Evolutionary conservation across 1,140 invertebrate genomes (phyloP), one percentile per base, ranked within the genome.

Genomic region (Colletes gigas): DNA sequence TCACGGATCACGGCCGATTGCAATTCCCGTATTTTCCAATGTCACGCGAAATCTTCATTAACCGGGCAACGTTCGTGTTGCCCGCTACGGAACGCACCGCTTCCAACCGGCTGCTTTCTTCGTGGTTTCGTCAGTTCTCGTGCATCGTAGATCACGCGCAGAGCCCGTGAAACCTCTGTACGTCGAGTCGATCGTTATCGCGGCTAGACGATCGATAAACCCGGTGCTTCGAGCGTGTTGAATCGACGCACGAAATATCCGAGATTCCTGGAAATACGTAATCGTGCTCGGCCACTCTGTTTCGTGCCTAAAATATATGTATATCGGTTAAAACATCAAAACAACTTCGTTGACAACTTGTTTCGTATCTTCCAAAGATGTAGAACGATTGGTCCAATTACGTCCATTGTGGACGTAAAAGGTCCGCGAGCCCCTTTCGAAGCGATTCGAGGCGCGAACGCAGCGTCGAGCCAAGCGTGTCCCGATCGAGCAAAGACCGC

Each of bases 41-140:
- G 71, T 73, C 71, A 73, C 71, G 71, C 71, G 59, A 73, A 39
- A 73, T 73, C 71, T 73, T 73, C 59, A 39, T 73, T 73, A 73
- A n/a, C 44, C n/a, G 19, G 19, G 39, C 30, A 19, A 72, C 60
- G 19, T 72, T 72, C 70, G 57, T 72, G 70, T 47, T 19, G 41
- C 5, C 17, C 54, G 17, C 39, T 41, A 4, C 8, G 55, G 41
- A 39, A 30, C 66, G 14, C 66, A 54, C 47, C 39, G 4, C 12
- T 44, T n/a, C 4, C 0, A 63, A 15, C 30, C 30, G 30, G 5
- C 5, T 7, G 15, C 47, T n/a, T 44, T 41, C 41, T 10, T 6
- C 14, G 15, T 19, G 60, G 17, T 74, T 52, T 65, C 60, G 60
- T 65, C 62, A 30, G 15, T 75, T 75, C 66, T 75, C 72, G 72